Base-by-base conservation (phyloP, 2,113 vertebrate genomes). In the Oreochromis tanganicae region DNA sequence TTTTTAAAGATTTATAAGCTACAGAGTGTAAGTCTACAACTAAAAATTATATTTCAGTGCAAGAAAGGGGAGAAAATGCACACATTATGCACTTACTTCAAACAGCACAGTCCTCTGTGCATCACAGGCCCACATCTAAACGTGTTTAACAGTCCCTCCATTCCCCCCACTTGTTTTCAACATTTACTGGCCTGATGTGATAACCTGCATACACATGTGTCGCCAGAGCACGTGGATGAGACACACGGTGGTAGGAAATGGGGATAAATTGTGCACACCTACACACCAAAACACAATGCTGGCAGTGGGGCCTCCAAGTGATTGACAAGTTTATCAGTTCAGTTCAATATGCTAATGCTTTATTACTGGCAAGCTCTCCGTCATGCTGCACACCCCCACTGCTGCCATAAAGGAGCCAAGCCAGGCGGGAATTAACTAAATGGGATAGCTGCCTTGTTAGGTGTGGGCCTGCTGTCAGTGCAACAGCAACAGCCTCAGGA, bases 281-380 rank as follows among this genome's bases (percentile, higher is more conserved):
- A 41, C 24, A 27, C 52, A 48, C 16, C 41, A 13, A 68, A 80
- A 80, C 80, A 90, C 59, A 41, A 3, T 24, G n/a, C 27, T 89
- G 82, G 87, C 82, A 85, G 38, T 1, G 41, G n/a, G 79, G 80
- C 82, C 81, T 84, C 59, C 19, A 27, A 86, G 63, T 92, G 93
- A 93, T 41, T 93, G 94, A 92, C 92, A 93, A 84, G 86, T 93
- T 91, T 90, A 94, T 94, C 89, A 88, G 88, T 86, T 90, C 38
- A 73, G 81, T 82, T 93, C 91, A 93, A 66, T 94, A 93, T 94
- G 90, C 68, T 89, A 90, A 93, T 89, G 84, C 50, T 85, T 86
- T 83, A 73, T 85, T 89, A 84, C 87, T 92, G 93, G 93, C 93
- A 92, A 56, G 13, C 24, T 34, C 63, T 83, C 17, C 2, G 2